Percentiles rank a stretch among this genome's conserved stretches.
Conservation (phyloP, 2,113 vertebrate genomes). For the Nycticebus coucang region DNA sequence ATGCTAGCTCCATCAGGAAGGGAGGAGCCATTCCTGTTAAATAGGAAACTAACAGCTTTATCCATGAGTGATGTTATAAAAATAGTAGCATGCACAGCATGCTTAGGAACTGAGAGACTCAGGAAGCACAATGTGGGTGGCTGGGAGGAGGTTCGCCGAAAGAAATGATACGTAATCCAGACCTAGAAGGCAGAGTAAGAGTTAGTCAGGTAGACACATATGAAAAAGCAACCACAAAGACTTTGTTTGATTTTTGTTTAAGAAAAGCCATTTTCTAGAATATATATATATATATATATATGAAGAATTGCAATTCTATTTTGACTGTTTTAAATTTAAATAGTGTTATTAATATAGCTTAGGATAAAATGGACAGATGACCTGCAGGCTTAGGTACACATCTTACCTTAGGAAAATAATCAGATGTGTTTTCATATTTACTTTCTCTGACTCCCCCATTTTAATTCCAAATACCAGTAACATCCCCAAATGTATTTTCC, state of each 20-base stretch:
- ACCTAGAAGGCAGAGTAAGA: neutral
- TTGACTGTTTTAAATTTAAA: slow-evolving; percentile 12
- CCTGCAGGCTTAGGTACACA: neutral
- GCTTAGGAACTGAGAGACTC: neutral
- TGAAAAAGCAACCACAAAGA: neutral
- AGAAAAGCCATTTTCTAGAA: neutral
- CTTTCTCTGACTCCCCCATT: neutral
- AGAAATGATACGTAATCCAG: neutral
- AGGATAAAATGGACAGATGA: neutral
- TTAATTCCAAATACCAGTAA: neutral
- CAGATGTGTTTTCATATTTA: slow-evolving; percentile 19
- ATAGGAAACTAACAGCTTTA: neutral
- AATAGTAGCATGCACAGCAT: neutral
- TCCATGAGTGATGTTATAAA: neutral
- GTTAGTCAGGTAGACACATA: neutral
- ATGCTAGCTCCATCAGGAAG: neutral
- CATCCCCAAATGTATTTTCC: neutral
- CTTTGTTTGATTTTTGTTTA: neutral
- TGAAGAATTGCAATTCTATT: neutral
- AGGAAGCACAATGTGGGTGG: neutral
- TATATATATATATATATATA: neutral
- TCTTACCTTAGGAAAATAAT: neutral
- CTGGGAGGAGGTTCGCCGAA: rapidly evolving
- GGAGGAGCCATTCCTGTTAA: neutral
- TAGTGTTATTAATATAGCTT: neutral